Conservation (phyloP, 2,888 invertebrate species). For the Chrysolina haemoptera region DNA sequence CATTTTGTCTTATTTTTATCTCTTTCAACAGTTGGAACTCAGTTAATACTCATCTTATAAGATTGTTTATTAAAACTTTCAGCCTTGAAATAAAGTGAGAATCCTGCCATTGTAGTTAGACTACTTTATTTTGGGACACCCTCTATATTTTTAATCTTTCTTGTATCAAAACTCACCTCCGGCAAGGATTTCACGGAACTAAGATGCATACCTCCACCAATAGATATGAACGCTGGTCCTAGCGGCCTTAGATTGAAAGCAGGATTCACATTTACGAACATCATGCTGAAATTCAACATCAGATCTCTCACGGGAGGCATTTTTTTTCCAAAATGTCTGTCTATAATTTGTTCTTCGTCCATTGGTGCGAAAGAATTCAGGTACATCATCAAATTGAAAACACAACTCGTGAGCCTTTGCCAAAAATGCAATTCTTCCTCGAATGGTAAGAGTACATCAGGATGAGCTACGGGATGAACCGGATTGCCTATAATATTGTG, state of each 20-base stretch:
- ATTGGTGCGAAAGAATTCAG: constrained; percentile 6
- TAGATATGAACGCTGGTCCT: constrained; percentile 36
- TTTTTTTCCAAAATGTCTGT: constrained; percentile 33
- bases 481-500: constrained; percentile 55
- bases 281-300: constrained; percentile 37
- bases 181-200: constrained; percentile 56
- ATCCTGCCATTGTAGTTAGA: no score
- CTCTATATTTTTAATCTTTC: not conserved
- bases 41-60: no score
- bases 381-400: constrained; percentile 17
- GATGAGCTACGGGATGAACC: constrained; percentile 48
- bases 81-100: no score
- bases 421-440: constrained; percentile 28
- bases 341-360: constrained; percentile 24
- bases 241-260: constrained; percentile 37
- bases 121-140: no score
- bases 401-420: constrained; percentile 44
- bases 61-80: no score
- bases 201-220: constrained; percentile 56
- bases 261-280: constrained; percentile 41
- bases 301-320: constrained; percentile 22
- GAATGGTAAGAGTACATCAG: constrained; percentile 51
- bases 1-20: no score
- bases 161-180: constrained; percentile 48
- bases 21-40: no score